Conservation (phyloP, 2,797 vertebrate genomes). For the Falco naumanni region DNA sequence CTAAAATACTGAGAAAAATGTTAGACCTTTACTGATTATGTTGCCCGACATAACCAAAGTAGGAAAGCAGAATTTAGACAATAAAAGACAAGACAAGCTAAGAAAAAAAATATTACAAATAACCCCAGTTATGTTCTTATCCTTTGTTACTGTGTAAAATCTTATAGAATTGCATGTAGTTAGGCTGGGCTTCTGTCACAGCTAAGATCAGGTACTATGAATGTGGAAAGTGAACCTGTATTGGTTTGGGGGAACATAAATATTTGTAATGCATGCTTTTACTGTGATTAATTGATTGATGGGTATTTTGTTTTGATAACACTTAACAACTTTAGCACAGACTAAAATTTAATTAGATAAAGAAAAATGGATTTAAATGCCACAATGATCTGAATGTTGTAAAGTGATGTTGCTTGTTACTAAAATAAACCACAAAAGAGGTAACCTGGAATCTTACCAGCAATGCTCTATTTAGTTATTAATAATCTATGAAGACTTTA, state of each 20-base stretch:
- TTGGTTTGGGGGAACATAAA: not conserved
- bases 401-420: not conserved
- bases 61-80: not conserved
- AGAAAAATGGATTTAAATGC: not conserved
- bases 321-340: not conserved
- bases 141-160: not conserved
- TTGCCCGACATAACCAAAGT: not conserved
- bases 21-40: not conserved
- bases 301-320: not conserved
- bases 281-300: not conserved
- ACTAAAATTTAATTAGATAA: not conserved
- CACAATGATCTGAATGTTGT: not conserved
- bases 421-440: not conserved
- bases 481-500: not conserved
- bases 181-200: not conserved
- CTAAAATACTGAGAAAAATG: not conserved
- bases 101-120: not conserved
- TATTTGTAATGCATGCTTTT: not conserved
- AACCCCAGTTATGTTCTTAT: not conserved
- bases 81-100: not conserved
- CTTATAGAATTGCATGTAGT: not conserved
- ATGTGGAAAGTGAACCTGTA: not conserved
- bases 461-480: not conserved
- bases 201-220: not conserved
- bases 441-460: not conserved